Percentiles rank a stretch among this genome's conserved stretches.
phyloP scores from a whole-genome alignment of 2,888 invertebrate species.

The Pterostichus niger region DNA sequence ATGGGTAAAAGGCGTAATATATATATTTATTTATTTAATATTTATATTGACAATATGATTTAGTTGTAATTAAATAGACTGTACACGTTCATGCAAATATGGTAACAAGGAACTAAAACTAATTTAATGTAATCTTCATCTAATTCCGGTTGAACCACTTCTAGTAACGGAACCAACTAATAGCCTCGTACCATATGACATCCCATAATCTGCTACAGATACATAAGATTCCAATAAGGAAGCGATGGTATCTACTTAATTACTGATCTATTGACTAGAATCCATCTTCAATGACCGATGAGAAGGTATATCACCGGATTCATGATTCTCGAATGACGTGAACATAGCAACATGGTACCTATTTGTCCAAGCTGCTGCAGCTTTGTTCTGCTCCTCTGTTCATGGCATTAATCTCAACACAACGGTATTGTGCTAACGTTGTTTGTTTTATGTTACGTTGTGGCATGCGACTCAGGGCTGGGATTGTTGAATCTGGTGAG shows the following conservation, averaged over 20 bases:
- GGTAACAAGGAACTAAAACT: too few species aligned
- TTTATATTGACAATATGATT: too few species aligned
- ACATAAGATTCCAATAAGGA: constrained; percentile 48
- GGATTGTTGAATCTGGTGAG: too few species aligned
- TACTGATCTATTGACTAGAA: background rate
- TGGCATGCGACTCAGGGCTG: too few species aligned
- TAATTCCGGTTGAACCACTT: constrained; percentile 21
- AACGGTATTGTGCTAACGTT: too few species aligned
- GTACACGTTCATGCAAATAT: too few species aligned
- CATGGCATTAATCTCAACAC: too few species aligned
- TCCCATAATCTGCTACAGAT: background rate
- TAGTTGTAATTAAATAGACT: too few species aligned
- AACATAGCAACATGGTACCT: background rate
- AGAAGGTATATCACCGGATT: background rate
- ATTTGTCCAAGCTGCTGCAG: constrained; percentile 20
- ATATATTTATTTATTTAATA: too few species aligned
- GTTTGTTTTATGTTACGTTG: too few species aligned
- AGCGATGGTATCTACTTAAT: background rate
- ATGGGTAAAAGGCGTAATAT: too few species aligned
- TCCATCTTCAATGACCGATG: background rate
- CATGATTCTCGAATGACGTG: background rate
- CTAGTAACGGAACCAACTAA: background rate
- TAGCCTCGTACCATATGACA: background rate
- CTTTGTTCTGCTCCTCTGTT: background rate
- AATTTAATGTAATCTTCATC: constrained; percentile 5